Conservation (phyloP, 1,140 invertebrate species). For the Zaprionus lachaisei region DNA sequence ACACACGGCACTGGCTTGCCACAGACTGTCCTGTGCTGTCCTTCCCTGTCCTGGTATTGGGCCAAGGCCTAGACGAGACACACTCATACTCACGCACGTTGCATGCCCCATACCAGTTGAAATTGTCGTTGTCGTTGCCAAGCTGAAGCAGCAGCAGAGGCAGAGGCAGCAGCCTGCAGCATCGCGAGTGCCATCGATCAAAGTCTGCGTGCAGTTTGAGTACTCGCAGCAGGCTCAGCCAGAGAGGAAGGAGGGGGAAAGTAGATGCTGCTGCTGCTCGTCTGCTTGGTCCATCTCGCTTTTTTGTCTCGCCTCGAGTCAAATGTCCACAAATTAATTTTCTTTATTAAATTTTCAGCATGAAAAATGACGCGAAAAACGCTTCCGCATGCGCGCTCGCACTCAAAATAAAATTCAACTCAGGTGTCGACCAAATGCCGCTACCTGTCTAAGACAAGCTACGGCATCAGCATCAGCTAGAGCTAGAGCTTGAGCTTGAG, state of each 20-base stretch:
- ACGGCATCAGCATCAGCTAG: not conserved
- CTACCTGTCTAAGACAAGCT: constrained; percentile 19
- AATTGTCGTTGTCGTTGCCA: constrained; percentile 68
- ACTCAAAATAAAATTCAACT: constrained; percentile 53
- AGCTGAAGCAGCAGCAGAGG: constrained; percentile 60
- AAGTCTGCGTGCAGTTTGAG: constrained; percentile 77
- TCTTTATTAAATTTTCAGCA: constrained; percentile 83
- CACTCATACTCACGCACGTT: constrained; percentile 12
- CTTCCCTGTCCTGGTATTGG: constrained; percentile 37
- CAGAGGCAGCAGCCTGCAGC: constrained; percentile 74
- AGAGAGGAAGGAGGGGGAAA: not conserved
- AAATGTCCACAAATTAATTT: constrained; percentile 83
- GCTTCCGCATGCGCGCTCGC: constrained; percentile 75
- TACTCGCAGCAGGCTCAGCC: constrained; percentile 44
- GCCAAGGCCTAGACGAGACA: constrained; percentile 56
- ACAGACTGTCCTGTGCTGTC: not conserved
- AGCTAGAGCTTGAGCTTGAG: not conserved
- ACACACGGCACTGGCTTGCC: constrained; percentile 30
- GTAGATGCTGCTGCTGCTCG: not conserved
- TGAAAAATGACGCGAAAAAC: constrained; percentile 83
- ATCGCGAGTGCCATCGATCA: constrained; percentile 81
- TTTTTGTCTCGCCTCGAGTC: constrained; percentile 79
- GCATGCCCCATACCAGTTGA: constrained; percentile 39
- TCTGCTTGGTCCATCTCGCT: not conserved
- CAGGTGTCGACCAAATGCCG: constrained; percentile 61